Evolutionary conservation across 2,888 invertebrate species (phyloP).

Genomic region (Imbricaverruca yamaguchii): DNA sequence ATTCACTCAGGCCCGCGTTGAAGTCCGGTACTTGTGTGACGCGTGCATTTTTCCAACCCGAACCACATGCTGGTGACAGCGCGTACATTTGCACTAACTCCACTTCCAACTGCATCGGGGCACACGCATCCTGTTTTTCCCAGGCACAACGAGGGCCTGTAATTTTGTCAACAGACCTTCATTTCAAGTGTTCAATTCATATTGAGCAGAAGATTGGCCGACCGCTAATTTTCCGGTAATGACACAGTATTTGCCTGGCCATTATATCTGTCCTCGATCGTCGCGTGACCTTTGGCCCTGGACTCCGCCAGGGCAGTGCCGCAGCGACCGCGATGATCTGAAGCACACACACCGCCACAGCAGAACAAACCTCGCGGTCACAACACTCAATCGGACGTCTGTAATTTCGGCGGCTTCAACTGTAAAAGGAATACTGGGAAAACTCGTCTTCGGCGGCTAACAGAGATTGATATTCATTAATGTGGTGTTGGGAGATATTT

Average conservation of each 20-base stretch:
- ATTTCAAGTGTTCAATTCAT: slow-evolving; percentile 21
- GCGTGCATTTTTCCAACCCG: background rate
- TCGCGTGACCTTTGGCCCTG: background rate
- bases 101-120: background rate
- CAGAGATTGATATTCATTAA: slow-evolving; percentile 12
- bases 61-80: background rate
- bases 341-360: background rate
- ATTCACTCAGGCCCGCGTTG: background rate
- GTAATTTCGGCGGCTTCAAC: background rate
- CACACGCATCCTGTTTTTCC: slow-evolving; percentile 6
- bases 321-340: background rate
- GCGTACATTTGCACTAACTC: background rate
- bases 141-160: background rate
- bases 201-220: slow-evolving; percentile 4
- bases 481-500: background rate
- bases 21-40: background rate
- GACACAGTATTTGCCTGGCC: slow-evolving; percentile 1
- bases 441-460: background rate
- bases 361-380: slow-evolving; percentile 17
- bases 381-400: background rate
- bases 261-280: background rate
- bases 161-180: slow-evolving; percentile 20
- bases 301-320: background rate
- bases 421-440: background rate
- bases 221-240: background rate